Evolutionary conservation across 2,888 invertebrate genomes (phyloP), one percentile per base, ranked within the genome.

Genomic region (Hirudinaria manillensis): DNA sequence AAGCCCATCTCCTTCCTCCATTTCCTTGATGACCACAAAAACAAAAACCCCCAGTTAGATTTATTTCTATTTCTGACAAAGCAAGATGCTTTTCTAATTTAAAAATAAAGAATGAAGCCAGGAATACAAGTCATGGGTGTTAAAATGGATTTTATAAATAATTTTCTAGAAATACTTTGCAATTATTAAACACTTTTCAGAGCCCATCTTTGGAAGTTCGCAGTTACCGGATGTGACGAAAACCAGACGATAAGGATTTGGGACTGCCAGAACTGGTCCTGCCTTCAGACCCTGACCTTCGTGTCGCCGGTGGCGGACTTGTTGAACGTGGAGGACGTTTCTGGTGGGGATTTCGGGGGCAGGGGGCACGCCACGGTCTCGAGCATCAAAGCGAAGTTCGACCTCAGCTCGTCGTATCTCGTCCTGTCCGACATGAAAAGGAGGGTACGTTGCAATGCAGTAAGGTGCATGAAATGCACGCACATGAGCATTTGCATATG

Each of bases 181-280:
- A 45, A 45, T 45, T 45, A 7, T 45, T 45, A n/a, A n/a, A 7
- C 45, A 45, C 45, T 45, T 45, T 32, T 19, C 72, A 73, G 73
- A 24, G 73, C 55, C 16, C 73, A 73, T 56, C 94, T 95, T 86
- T 98, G 98, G 97, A 94, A 94, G 85, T 95, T 92, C 86, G 94
- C 93, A 0, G 89, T 97, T 65, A 96, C 97, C 0, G 94, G 94
- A 0, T 91, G 93, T 0, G 91, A 92, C 78, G 90, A 92, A 84
- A 96, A 96, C 86, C 90, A 92, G 0, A 92, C 93, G 81, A 87
- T 97, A 74, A 96, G 95, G 86, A 88, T 87, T 91, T 97, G 96
- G 95, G 93, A 93, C 10, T 97, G 96, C 85, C 93, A 95, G 83
- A 89, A 92, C 0, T 98, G 98, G 98, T 89, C 89, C 70, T 96